These are phyloP conservation scores for Cercocebus atys DNA, from an alignment of 2,113 vertebrate genomes.

Conservation along the genomic window DNA sequence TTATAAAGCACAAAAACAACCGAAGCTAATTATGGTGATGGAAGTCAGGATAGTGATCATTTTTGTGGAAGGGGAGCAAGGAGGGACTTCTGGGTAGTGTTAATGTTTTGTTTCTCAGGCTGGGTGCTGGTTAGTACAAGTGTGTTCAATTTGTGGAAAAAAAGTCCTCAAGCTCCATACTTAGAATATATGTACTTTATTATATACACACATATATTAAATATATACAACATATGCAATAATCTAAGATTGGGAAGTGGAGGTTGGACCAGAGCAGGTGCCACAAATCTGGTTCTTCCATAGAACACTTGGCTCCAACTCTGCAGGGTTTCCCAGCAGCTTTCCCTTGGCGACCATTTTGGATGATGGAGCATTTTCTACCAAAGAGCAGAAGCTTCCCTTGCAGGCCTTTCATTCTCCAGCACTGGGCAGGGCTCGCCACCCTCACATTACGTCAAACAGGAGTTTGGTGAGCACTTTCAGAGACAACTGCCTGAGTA, in stretches of 20 bases:
- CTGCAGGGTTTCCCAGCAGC: not conserved
- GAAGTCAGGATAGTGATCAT: not conserved
- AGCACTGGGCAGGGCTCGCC: not conserved
- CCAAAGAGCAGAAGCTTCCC: not conserved
- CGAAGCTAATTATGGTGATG: not conserved
- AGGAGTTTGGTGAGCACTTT: not conserved
- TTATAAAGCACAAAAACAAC: not conserved
- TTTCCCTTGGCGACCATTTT: not conserved
- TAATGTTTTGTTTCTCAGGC: not conserved
- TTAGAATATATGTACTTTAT: not conserved
- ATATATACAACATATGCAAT: not conserved
- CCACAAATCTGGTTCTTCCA: not conserved
- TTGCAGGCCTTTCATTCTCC: not conserved
- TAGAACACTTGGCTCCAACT: rapidly evolving
- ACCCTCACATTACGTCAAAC: not conserved
- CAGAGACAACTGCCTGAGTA: not conserved
- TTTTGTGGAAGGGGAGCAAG: not conserved
- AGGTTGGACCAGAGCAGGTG: not conserved
- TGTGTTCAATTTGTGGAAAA: not conserved
- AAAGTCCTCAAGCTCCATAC: not conserved
- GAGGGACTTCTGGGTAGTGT: not conserved
- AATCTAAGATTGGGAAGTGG: not conserved
- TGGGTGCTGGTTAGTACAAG: not conserved
- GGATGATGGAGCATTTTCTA: not conserved
- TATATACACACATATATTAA: not conserved